Evolutionary conservation across 92 coral and sea anemone species (phyloP).

Genomic region (Epizoanthus rinbou): DNA sequence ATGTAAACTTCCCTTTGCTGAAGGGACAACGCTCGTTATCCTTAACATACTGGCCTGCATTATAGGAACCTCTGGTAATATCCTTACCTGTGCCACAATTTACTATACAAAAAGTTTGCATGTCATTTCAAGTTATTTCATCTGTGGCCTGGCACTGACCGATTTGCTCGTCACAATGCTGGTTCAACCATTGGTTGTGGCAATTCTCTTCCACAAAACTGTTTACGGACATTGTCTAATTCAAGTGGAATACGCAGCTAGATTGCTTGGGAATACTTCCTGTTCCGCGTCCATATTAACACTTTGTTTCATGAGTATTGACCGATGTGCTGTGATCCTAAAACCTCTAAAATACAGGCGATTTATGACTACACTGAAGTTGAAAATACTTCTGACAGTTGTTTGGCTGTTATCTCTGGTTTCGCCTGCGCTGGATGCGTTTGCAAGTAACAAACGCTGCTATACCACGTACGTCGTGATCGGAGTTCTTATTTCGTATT

Average conservation of each 20-base stretch:
- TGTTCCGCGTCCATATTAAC: conserved; percentile 69
- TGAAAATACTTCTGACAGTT: conserved; percentile 39
- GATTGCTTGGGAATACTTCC: conserved; percentile 63
- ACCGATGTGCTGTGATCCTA: conserved; percentile 66
- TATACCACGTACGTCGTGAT: conserved; percentile 47
- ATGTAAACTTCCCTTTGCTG: conserved; percentile 20
- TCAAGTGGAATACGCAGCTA: conserved; percentile 66
- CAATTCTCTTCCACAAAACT: conserved; percentile 56
- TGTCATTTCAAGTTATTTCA: conserved; percentile 66
- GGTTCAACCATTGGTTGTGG: conserved; percentile 54
- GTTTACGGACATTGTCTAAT: conserved; percentile 61
- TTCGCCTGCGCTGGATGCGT: conserved; percentile 67
- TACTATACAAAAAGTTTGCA: conserved; percentile 57
- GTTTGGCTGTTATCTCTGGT: conserved; percentile 50
- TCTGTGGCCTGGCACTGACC: conserved; percentile 61
- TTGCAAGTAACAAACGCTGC: conserved; percentile 53
- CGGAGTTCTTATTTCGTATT: conserved; percentile 43
- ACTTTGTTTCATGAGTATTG: conserved; percentile 66
- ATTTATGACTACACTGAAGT: conserved; percentile 39
- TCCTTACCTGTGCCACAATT: conserved; percentile 60
- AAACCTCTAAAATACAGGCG: conserved; percentile 61
- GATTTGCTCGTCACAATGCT: conserved; percentile 61
- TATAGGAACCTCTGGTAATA: conserved; percentile 64
- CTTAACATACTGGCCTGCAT: conserved; percentile 52
- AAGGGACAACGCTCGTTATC: conserved; percentile 29